Evolutionary conservation across 2,797 vertebrate species (phyloP), one percentile per base, ranked within the genome.

Genomic region (Brachyrhaphis roseni): DNA sequence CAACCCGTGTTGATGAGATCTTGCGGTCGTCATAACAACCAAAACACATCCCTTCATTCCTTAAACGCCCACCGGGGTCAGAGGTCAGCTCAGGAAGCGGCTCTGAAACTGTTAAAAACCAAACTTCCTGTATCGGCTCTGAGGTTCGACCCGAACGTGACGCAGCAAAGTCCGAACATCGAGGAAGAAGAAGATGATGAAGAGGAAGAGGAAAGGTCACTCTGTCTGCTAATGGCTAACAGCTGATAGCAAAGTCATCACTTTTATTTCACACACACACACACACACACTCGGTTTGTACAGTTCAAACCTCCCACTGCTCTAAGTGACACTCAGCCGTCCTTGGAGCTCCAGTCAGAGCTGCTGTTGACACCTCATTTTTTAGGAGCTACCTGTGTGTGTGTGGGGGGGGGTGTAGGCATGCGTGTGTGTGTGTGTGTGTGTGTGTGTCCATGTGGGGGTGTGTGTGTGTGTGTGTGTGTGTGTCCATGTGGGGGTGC

Each of bases 281-380:
- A 73, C 64, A 73, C 64, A 73, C 70, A 75, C 46, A 66, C 53
- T 28, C 64, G 12, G 23, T 39, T 68, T 59, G 75, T 68, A 57
- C 45, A 7, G 62, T 57, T 34, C 78, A 76, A 78, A 39, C 7
- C 78, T n/a, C 20, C 68, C 28, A 28, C 80, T 51, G 59, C 78
- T 64, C 31, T 46, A 39, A 79, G 79, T 71, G 76, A 70, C 79
- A 53, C 68, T 28, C 12, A 34, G 64, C 62, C 79, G 89, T 89
- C 90, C 90, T 92, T 91, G 87, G 79, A 0, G 79, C 75, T 75
- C 66, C 86, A 84, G 83, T 85, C 77, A 0, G 2, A 85, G 76
- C 78, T 75, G 71, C 45, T 86, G 83, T 84, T 90, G 88, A 92
- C 90, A 78, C 85, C 89, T 91, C 49, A 86, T 91, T 91, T 91